Base-by-base conservation (phyloP, 2,888 invertebrate genomes). In the Elaeidobius kamerunicus region DNA sequence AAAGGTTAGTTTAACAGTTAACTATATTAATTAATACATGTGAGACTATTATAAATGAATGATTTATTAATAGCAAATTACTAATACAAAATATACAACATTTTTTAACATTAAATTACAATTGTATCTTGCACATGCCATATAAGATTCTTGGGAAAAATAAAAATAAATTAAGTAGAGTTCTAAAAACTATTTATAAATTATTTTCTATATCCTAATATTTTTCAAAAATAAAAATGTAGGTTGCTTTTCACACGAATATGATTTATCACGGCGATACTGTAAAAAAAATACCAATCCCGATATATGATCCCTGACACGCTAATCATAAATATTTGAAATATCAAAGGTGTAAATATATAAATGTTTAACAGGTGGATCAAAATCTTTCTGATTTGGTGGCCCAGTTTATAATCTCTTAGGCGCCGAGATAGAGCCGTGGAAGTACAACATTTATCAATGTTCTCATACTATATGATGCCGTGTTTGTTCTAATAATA, bases 1-100 rank as follows among this genome's bases (percentile, higher is more conserved):
- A 1, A 86, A 86, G 72, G 80, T 80, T 59, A 72, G 70, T 48
- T 7, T 23, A 23, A n/a, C n/a, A n/a, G n/a, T n/a, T n/a, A n/a
- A n/a, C n/a, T n/a, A n/a, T n/a, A n/a, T n/a, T n/a, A n/a, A n/a
- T n/a, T n/a, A n/a, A n/a, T n/a, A n/a, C n/a, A n/a, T n/a, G n/a
- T n/a, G n/a, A n/a, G n/a, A n/a, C n/a, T n/a, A n/a, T n/a, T n/a
- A n/a, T n/a, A n/a, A n/a, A n/a, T n/a, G n/a, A n/a, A n/a, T n/a
- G n/a, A n/a, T n/a, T n/a, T n/a, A n/a, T n/a, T n/a, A n/a, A n/a
- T n/a, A n/a, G n/a, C n/a, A n/a, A n/a, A n/a, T n/a, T n/a, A n/a
- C n/a, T n/a, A n/a, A n/a, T n/a, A n/a, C n/a, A n/a, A n/a, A n/a
- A n/a, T n/a, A n/a, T n/a, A n/a, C n/a, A n/a, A n/a, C n/a, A n/a